Conservation (phyloP, 2,797 vertebrate genomes). For the Setipinna tenuifilis region DNA sequence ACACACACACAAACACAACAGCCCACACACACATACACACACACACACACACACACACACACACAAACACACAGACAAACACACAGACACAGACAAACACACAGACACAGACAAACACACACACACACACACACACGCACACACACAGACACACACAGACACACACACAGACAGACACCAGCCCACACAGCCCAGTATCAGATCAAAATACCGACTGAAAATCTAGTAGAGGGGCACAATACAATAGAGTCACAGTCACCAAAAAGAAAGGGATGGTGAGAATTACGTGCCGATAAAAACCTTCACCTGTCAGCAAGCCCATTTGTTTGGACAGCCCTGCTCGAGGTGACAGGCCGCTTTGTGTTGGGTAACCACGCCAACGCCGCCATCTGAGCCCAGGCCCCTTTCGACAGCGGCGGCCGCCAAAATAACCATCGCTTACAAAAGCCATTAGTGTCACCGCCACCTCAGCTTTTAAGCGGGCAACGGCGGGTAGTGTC, state of each 20-base stretch:
- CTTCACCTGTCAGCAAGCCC: not conserved
- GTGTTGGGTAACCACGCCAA: conserved; percentile 8
- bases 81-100: too few relatives aligned
- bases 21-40: not conserved
- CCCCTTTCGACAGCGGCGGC: not conserved
- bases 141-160: too few relatives aligned
- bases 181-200: not conserved
- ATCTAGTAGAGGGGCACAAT: not conserved
- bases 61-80: too few relatives aligned
- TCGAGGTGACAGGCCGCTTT: not conserved
- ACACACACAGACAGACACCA: not conserved
- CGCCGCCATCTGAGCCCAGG: not conserved
- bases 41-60: too few relatives aligned
- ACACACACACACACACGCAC: too few relatives aligned
- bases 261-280: not conserved
- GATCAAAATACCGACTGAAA: not conserved
- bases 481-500: not conserved
- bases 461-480: not conserved
- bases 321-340: not conserved
- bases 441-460: conserved; percentile 8
- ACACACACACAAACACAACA: not conserved
- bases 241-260: not conserved
- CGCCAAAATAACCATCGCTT: conserved; percentile 7
- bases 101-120: too few relatives aligned
- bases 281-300: not conserved